Base-by-base conservation (phyloP, 2,888 invertebrate species). In the Taphrorychus bicolor region DNA sequence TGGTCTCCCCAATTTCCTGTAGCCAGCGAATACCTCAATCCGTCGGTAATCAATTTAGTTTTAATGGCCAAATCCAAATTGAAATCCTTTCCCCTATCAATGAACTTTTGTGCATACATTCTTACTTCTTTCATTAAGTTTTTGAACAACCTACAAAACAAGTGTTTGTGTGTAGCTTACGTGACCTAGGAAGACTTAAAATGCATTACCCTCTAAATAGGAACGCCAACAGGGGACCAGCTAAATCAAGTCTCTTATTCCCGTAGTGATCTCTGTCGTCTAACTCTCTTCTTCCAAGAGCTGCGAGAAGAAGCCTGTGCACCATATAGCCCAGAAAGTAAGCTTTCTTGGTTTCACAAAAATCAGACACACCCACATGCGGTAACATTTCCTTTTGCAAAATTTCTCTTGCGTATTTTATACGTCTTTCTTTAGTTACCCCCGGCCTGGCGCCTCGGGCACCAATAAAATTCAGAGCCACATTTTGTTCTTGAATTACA, bases 1-100 rank as follows among this genome's bases (percentile, higher is more conserved):
- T 99, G 99, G 82, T 99, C 99, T 53, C 99, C 99, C 99, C 99
- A 99, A 83, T 99, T 99, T 40, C 99, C 99, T 24, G 99, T 99
- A 74, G 99, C 99, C 76, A 99, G 86, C 0, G 99, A 99, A 81
- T 99, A 99, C 75, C 97, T 88, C 61, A 99, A 84, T 23, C 99
- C 99, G 81, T 99, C 98, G 0, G 99, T 98, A 69, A 99, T 98
- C 62, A 98, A 95, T 81, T 97, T 93, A 0, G 98, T 98, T 84
- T 97, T 98, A 60, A 98, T 97, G 18, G 95, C 95, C 68, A 97
- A 85, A 81, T 99, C 98, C 73, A 99, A 85, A 83, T 98, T 98
- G 80, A 99, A 99, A 82, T 99, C 98, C 84, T 98, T 98, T 76
- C 98, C 98, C 77, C 95, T 89, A 82, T 99, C 98, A 79, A 99